A percentile compares a stretch with the other conserved stretches of the same genome.
Conservation (phyloP, 2,113 vertebrate genomes). For the Ammodytes dubius region DNA sequence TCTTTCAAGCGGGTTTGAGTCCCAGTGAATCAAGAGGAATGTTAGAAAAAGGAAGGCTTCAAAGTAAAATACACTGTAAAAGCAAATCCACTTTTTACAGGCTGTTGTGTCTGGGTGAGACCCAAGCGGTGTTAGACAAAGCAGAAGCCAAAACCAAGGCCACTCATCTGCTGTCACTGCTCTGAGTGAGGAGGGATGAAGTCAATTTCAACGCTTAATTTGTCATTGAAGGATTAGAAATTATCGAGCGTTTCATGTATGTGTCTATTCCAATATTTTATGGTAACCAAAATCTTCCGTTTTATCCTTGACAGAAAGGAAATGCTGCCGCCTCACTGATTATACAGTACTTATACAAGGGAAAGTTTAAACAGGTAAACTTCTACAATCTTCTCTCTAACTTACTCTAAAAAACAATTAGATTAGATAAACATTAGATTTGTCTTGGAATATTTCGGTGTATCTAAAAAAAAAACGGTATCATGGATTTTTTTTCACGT, state of each 20-base stretch:
- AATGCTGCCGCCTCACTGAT: slow-evolving; percentile 91
- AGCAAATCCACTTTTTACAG: not conserved
- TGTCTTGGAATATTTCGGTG: too few species aligned
- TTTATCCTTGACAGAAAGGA: slow-evolving; percentile 67
- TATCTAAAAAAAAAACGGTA: too few species aligned
- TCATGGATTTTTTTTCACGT: too few species aligned
- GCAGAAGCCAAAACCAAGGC: slow-evolving; percentile 91
- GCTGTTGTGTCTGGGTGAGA: slow-evolving; percentile 84
- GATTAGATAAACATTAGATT: too few species aligned
- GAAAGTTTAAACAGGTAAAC: too few species aligned
- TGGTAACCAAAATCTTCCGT: not conserved
- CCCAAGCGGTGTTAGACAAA: slow-evolving; percentile 88
- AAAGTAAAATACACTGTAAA: not conserved
- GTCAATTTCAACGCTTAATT: not conserved
- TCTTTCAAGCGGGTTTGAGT: not conserved
- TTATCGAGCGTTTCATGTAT: not conserved
- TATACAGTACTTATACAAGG: slow-evolving; percentile 87
- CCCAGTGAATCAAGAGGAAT: not conserved
- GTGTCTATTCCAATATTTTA: not conserved
- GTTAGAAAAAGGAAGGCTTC: not conserved
- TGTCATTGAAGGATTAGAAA: slow-evolving; percentile 15
- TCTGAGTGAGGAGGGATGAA: slow-evolving; percentile 85
- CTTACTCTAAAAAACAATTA: too few species aligned
- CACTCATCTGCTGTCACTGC: slow-evolving; percentile 88
- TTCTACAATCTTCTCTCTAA: too few species aligned